A percentile compares a stretch with the other conserved stretches of the same genome.
Evolutionary conservation across 2,113 vertebrate genomes (phyloP).

Genomic region (Urocitellus parryii): DNA sequence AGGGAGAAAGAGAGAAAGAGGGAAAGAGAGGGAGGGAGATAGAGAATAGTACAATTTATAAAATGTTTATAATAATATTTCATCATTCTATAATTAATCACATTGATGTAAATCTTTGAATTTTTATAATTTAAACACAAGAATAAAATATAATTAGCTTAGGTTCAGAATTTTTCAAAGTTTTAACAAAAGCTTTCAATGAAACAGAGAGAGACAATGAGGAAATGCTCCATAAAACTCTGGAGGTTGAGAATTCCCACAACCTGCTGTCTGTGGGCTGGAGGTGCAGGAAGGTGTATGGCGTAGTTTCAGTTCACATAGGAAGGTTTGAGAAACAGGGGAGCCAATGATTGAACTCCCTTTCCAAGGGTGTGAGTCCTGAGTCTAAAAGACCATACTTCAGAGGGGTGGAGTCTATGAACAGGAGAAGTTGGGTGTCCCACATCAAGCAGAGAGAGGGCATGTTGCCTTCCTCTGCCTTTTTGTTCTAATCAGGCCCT

Average conservation of each 20-base stretch:
- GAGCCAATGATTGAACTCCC: background rate
- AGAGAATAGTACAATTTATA: too few relatives aligned
- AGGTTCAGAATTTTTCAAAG: too few relatives aligned
- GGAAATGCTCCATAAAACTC: background rate
- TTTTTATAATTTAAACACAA: too few relatives aligned
- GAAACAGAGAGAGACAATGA: background rate
- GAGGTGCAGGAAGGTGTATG: background rate
- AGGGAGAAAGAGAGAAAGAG: rapidly evolving
- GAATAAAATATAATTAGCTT: too few relatives aligned
- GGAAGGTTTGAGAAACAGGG: background rate
- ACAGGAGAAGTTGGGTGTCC: background rate
- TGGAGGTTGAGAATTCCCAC: too few relatives aligned
- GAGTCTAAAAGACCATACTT: background rate
- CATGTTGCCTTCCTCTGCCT: background rate
- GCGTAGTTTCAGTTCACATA: background rate
- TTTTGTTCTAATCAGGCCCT: background rate
- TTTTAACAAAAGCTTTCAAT: background rate
- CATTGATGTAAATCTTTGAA: too few relatives aligned
- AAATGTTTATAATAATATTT: too few relatives aligned
- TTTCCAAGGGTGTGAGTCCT: background rate
- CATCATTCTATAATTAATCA: too few relatives aligned
- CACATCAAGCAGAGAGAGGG: background rate
- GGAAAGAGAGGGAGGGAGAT: background rate
- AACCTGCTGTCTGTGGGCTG: background rate
- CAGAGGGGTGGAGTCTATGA: too few relatives aligned